Percentiles rank a stretch among this genome's conserved stretches.
Evolutionary conservation across 2,113 vertebrate genomes (phyloP).

Genomic region (Apodemus sylvaticus): DNA sequence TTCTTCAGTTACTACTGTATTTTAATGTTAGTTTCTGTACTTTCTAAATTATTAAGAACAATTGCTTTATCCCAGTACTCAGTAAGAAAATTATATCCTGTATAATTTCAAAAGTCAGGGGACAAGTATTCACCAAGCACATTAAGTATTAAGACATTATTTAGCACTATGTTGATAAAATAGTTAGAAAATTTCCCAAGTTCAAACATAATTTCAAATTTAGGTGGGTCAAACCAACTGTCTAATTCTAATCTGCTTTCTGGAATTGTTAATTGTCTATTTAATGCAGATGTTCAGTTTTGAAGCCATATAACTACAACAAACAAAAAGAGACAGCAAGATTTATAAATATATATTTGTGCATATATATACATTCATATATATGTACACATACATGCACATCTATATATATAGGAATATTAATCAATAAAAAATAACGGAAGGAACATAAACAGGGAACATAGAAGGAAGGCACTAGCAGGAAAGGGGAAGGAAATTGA

Average conservation of each 20-base stretch:
- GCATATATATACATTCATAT: too few species aligned
- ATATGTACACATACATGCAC: fast-evolving
- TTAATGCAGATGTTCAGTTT: background rate
- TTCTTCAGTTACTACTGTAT: background rate
- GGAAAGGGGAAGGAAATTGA: background rate
- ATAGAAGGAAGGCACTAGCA: too few species aligned
- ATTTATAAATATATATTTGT: background rate
- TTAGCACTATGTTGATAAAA: background rate
- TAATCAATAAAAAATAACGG: background rate
- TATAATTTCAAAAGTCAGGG: background rate
- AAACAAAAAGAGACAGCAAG: background rate
- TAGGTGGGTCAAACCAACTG: background rate
- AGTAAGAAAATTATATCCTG: background rate
- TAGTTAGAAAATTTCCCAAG: background rate
- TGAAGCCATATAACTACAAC: background rate
- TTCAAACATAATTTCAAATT: background rate
- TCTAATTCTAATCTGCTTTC: background rate
- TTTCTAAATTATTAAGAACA: background rate
- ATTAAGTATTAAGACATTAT: background rate
- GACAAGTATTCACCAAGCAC: background rate
- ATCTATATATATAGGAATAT: background rate
- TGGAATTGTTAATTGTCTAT: background rate
- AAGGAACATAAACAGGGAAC: background rate
- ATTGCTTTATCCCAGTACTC: background rate
- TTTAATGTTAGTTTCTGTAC: background rate